Percentiles rank a stretch among this genome's conserved stretches.
Conservation (phyloP, 2,797 vertebrate species). For the Heterohyrax brucei region DNA sequence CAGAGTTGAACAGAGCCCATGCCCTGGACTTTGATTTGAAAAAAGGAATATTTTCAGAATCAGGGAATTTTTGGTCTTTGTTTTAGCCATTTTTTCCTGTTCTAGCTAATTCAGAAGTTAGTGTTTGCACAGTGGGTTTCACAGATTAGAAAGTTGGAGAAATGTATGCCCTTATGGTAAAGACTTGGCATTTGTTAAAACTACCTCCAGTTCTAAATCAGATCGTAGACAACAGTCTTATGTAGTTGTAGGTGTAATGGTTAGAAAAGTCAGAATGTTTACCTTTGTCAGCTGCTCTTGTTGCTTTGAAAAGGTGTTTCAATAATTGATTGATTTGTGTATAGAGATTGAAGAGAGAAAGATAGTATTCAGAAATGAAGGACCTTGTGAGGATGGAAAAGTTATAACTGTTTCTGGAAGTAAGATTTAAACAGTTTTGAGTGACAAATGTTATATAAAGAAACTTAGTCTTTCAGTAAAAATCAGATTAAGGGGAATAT, state of each 20-base stretch:
- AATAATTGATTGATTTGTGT: constrained; percentile 47
- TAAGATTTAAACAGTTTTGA: constrained; percentile 12
- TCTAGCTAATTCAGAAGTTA: constrained; percentile 42
- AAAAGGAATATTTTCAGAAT: background rate
- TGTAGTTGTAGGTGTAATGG: constrained; percentile 55
- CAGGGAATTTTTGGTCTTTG: constrained; percentile 20
- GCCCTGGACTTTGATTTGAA: background rate
- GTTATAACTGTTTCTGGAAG: constrained; percentile 37
- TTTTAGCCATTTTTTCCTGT: constrained; percentile 44
- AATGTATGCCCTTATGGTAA: constrained; percentile 61
- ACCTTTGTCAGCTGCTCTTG: constrained; percentile 42
- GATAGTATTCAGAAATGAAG: constrained; percentile 31
- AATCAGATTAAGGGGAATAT: background rate
- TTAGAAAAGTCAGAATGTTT: constrained; percentile 68
- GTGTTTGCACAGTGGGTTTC: background rate
- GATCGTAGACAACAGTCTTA: constrained; percentile 27
- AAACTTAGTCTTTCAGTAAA: background rate
- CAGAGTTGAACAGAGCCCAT: background rate
- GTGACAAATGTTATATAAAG: constrained; percentile 47
- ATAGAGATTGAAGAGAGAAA: constrained; percentile 13
- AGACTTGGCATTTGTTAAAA: constrained; percentile 69
- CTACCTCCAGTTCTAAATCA: constrained; percentile 49
- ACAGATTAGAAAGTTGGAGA: constrained; percentile 51
- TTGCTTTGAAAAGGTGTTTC: constrained; percentile 49
- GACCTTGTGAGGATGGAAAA: background rate